phyloP scores from a whole-genome alignment of 2,888 invertebrate genomes.

The Drosophila lacicola region DNA sequence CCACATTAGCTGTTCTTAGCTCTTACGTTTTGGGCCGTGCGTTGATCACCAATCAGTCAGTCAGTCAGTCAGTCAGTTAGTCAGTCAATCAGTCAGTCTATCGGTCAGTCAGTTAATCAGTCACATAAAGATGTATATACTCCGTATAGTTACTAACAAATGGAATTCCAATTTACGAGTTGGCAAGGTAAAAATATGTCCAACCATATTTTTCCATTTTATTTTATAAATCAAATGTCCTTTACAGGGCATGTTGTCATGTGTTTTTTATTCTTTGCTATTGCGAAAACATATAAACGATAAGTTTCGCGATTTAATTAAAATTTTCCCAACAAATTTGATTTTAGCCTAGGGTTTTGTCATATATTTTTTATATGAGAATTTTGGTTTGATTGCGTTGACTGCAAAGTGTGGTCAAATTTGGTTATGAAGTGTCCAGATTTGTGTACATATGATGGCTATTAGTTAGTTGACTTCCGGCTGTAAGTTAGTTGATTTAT shows the following conservation, averaged over 20 bases:
- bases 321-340: constrained; percentile 33
- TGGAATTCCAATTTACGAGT: constrained; percentile 59
- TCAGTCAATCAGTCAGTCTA: too few relatives aligned
- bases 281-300: constrained; percentile 17
- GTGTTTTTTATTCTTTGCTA: constrained; percentile 10
- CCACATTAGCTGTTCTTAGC: too few relatives aligned
- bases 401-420: constrained; percentile 10
- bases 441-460: constrained; percentile 2
- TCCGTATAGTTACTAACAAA: constrained; percentile 12
- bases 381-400: background rate
- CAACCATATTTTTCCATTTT: background rate
- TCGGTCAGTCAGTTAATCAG: too few relatives aligned
- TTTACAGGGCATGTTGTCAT: constrained; percentile 13
- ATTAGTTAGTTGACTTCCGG: background rate
- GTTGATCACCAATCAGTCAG: too few relatives aligned
- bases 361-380: background rate
- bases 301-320: constrained; percentile 48
- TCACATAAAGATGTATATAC: background rate
- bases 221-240: constrained; percentile 44
- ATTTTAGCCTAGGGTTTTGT: constrained; percentile 16
- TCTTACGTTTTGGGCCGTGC: too few relatives aligned
- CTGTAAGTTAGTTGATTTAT: background rate
- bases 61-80: too few relatives aligned
- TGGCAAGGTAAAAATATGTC: constrained; percentile 27
- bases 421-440: constrained; percentile 11